Conservation (phyloP, 2,888 invertebrate species). For the Trichogramma evanescens region DNA sequence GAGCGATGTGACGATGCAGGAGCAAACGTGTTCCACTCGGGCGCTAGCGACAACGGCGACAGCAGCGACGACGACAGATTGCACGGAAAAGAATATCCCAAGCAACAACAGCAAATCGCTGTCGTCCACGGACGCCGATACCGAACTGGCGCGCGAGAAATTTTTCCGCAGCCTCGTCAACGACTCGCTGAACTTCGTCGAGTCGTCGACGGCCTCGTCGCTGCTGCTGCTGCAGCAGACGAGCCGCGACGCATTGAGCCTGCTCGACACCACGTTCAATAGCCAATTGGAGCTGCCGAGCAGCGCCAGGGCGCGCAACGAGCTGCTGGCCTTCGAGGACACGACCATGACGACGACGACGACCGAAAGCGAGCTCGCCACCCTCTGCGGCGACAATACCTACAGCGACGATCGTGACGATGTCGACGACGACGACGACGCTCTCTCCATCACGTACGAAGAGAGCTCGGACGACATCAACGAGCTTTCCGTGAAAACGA, state of each 20-base stretch:
- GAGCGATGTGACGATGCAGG: conserved; percentile 51
- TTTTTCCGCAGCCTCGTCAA: conserved; percentile 37
- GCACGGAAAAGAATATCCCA: conserved; percentile 4
- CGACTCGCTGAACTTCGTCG: conserved; percentile 34
- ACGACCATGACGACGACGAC: neutral
- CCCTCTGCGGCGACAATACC: conserved; percentile 11
- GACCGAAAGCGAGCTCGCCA: conserved; percentile 16
- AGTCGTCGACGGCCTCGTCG: conserved; percentile 31
- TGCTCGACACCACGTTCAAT: neutral
- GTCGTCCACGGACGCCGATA: conserved; percentile 31
- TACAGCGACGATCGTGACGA: conserved; percentile 13
- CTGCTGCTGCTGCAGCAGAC: neutral
- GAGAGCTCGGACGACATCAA: conserved; percentile 14
- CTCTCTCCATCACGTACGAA: conserved; percentile 16
- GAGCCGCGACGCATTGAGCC: neutral
- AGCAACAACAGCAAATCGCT: conserved; percentile 28
- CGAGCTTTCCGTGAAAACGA: conserved; percentile 10
- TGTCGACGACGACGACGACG: conserved; percentile 3
- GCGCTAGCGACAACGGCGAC: conserved; percentile 36
- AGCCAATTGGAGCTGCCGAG: conserved; percentile 9
- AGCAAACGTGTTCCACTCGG: conserved; percentile 47
- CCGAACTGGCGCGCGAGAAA: conserved; percentile 36
- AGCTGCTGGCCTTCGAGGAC: conserved; percentile 20
- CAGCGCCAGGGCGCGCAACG: conserved; percentile 18
- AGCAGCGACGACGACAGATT: conserved; percentile 25